Evolutionary conservation across 2,888 invertebrate species (phyloP).

Genomic region (Dione juno): DNA sequence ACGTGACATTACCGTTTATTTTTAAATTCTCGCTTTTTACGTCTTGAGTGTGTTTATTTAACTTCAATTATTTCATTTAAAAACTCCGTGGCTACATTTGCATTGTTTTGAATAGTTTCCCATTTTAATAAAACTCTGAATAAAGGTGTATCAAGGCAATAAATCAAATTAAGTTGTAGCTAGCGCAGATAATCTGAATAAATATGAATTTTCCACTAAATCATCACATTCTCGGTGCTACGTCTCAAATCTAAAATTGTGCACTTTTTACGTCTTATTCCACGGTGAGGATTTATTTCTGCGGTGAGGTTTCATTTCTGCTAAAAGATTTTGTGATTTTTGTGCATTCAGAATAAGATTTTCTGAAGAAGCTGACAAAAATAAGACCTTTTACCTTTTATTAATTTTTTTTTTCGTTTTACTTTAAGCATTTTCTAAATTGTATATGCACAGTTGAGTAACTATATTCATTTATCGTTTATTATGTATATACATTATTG

Average conservation of each 20-base stretch:
- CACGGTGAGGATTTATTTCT: slow-evolving; percentile 20
- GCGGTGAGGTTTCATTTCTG: slow-evolving; percentile 23
- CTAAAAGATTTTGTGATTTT: slow-evolving; percentile 28
- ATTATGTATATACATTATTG: not conserved
- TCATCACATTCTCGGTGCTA: slow-evolving; percentile 29
- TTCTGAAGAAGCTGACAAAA: slow-evolving; percentile 6
- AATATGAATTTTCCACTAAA: slow-evolving; percentile 38
- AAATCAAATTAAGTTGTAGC: slow-evolving; percentile 36
- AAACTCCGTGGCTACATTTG: slow-evolving; percentile 21
- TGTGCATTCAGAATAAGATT: slow-evolving; percentile 17
- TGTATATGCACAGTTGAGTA: not conserved
- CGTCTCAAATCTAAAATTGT: slow-evolving; percentile 28
- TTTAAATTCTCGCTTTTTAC: too few relatives aligned
- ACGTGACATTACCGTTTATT: too few relatives aligned
- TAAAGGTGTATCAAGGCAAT: slow-evolving; percentile 38
- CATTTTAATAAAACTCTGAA: slow-evolving; percentile 35
- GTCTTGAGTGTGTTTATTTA: not conserved
- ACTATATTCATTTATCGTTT: too few relatives aligned
- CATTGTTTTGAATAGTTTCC: slow-evolving; percentile 35
- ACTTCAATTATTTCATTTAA: not conserved
- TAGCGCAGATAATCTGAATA: slow-evolving; percentile 36
- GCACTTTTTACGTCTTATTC: slow-evolving; percentile 27
- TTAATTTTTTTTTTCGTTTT: not conserved
- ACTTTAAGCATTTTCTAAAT: not conserved
- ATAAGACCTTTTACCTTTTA: slow-evolving; percentile 4